phyloP scores from a whole-genome alignment of 2,797 vertebrate species.

The Hydrophis major region DNA sequence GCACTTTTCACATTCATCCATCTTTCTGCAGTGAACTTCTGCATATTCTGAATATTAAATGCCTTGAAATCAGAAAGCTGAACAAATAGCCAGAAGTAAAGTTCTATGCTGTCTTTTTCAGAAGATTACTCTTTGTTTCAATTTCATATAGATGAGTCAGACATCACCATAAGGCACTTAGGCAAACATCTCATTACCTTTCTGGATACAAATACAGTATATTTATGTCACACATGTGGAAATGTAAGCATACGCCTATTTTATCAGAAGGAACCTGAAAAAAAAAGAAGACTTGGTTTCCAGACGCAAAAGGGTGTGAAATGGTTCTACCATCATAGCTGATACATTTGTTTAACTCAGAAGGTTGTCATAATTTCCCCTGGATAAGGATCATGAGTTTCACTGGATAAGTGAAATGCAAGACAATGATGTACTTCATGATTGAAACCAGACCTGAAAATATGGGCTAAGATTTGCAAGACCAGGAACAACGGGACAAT shows the following conservation, averaged over 20 bases:
- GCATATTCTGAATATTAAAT: not conserved
- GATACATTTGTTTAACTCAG: constrained; percentile 9
- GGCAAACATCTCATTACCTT: not conserved
- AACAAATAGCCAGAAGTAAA: not conserved
- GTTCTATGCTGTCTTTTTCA: not conserved
- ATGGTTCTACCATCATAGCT: not conserved
- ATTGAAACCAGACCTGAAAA: not conserved
- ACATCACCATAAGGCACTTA: not conserved
- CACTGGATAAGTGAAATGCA: not conserved
- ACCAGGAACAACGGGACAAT: not conserved
- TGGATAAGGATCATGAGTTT: not conserved
- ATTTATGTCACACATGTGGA: not conserved
- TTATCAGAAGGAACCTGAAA: constrained; percentile 13
- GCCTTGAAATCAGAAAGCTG: not conserved
- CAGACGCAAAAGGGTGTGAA: not conserved
- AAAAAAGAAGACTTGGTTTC: not conserved
- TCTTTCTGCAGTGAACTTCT: not conserved
- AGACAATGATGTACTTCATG: not conserved
- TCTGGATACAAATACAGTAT: not conserved
- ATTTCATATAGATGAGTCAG: not conserved
- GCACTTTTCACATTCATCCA: not conserved
- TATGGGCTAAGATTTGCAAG: not conserved
- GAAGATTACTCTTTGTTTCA: not conserved
- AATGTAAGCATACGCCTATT: constrained; percentile 22
- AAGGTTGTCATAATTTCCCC: not conserved